These are phyloP conservation scores for Diaperis boleti DNA, from an alignment of 2,888 invertebrate genomes.

Conservation along the genomic window DNA sequence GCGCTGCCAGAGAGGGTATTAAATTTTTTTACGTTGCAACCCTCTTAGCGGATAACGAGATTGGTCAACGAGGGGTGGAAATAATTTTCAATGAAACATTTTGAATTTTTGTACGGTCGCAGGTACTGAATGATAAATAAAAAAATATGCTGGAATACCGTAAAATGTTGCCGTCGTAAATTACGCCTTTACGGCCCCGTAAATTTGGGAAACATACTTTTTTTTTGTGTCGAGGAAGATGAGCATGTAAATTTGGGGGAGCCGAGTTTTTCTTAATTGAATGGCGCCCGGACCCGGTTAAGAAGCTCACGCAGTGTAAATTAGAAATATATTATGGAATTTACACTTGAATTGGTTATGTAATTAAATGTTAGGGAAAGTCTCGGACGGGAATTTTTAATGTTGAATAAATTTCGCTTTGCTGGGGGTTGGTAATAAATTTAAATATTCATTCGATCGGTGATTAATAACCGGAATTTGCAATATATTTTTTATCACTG, in stretches of 20 bases:
- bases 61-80: constrained; percentile 5
- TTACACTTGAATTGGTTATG: background rate
- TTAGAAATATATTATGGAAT: background rate
- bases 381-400: background rate
- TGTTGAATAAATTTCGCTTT: background rate
- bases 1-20: constrained; percentile 5
- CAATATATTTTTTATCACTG: too few species aligned
- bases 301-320: background rate
- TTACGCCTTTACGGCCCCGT: constrained; percentile 22
- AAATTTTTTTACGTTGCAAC: constrained; percentile 22
- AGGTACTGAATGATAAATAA: constrained; percentile 23
- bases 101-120: constrained; percentile 2
- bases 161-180: constrained; percentile 28
- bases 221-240: constrained; percentile 17
- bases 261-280: constrained; percentile 3
- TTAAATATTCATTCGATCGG: too few species aligned
- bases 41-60: constrained; percentile 12
- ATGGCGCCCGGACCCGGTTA: background rate
- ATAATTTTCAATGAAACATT: constrained; percentile 26
- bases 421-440: too few species aligned
- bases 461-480: too few species aligned
- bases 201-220: constrained; percentile 24
- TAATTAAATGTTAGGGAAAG: background rate
- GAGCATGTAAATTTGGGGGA: constrained; percentile 7
- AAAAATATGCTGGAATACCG: constrained; percentile 20